These are phyloP conservation scores for Kryphioiulus occultus DNA, from an alignment of 2,888 invertebrate species.

Conservation along the genomic window DNA sequence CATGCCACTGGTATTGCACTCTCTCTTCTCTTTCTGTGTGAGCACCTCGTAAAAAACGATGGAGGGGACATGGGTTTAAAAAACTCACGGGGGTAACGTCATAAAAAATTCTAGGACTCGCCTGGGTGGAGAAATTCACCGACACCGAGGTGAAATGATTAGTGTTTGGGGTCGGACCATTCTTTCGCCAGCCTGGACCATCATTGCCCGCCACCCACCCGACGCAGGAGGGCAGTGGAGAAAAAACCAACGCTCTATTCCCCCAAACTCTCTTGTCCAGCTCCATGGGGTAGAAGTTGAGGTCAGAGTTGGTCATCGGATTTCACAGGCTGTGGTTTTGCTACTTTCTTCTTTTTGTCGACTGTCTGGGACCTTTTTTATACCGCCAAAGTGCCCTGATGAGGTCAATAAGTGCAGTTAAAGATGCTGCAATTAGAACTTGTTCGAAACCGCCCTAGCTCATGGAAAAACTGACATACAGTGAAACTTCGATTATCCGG, in stretches of 20 bases:
- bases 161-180: slow-evolving; percentile 33
- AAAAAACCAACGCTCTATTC: neutral
- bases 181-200: neutral
- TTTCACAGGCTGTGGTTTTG: slow-evolving; percentile 44
- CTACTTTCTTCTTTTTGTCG: slow-evolving; percentile 30
- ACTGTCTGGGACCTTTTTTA: slow-evolving; percentile 7
- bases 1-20: slow-evolving; percentile 46
- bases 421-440: neutral
- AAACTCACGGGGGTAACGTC: neutral
- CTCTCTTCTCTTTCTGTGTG: too few species aligned
- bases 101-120: slow-evolving; percentile 33
- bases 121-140: slow-evolving; percentile 29
- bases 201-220: slow-evolving; percentile 3
- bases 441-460: neutral
- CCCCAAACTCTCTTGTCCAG: neutral
- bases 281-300: slow-evolving; percentile 28
- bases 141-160: slow-evolving; percentile 44
- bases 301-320: slow-evolving; percentile 42
- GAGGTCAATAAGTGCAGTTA: neutral
- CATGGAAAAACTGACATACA: too few species aligned
- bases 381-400: neutral
- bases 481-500: too few species aligned
- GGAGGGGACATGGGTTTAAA: slow-evolving; percentile 26
- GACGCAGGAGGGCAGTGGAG: neutral
- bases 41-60: slow-evolving; percentile 17